Percentiles rank a stretch among this genome's conserved stretches.
Conservation (phyloP, 1,140 invertebrate species). For the Cotesia chilonis region DNA sequence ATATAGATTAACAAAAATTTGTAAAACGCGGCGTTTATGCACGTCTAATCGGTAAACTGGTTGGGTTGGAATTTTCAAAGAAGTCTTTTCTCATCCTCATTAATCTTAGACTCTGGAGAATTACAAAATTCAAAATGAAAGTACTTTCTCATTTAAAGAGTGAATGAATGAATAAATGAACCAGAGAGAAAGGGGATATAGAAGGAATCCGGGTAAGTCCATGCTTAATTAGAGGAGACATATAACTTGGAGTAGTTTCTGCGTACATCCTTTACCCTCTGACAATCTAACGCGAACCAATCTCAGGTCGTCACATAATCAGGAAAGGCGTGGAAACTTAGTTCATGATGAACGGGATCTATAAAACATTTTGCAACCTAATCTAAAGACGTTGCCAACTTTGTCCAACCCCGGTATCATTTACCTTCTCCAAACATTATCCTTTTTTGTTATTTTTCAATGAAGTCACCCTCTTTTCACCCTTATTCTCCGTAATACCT, state of each 20-base stretch:
- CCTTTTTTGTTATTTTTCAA: neutral
- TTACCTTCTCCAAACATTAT: constrained; percentile 4
- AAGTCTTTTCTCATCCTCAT: constrained; percentile 34
- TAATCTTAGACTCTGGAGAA: constrained; percentile 17
- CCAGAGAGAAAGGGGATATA: too few species aligned
- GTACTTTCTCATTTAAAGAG: constrained; percentile 27
- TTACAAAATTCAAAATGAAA: constrained; percentile 17
- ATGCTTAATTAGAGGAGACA: constrained; percentile 53
- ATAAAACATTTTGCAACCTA: constrained; percentile 15
- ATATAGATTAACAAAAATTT: too few species aligned
- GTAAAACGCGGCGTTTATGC: constrained; percentile 37
- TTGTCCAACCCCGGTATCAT: neutral
- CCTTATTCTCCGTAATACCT: neutral
- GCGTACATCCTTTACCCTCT: constrained; percentile 31
- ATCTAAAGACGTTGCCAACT: constrained; percentile 10
- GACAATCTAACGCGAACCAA: constrained; percentile 41
- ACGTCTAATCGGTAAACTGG: constrained; percentile 41
- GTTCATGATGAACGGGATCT: constrained; percentile 28
- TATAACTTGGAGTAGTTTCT: constrained; percentile 37
- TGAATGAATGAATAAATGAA: constrained; percentile 17
- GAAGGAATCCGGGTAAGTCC: constrained; percentile 23
- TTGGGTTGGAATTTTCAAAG: constrained; percentile 47
- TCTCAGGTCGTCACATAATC: constrained; percentile 33
- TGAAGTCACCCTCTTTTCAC: too few species aligned
- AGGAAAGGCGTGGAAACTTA: constrained; percentile 33